A percentile compares a stretch with the other conserved stretches of the same genome.
Evolutionary conservation across 1,140 invertebrate genomes (phyloP).

Genomic region (Copidosoma floridanum): DNA sequence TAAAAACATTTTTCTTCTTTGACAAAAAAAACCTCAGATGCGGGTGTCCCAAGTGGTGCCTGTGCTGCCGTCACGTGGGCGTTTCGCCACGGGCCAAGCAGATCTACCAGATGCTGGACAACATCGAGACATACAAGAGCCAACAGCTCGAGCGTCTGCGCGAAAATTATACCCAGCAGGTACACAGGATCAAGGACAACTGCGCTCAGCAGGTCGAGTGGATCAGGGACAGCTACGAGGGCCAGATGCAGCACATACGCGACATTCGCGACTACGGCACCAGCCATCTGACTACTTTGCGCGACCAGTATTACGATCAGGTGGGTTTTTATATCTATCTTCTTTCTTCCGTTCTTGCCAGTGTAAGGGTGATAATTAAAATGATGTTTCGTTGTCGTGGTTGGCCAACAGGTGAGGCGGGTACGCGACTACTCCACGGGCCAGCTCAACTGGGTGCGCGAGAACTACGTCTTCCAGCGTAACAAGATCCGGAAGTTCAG

Average conservation of each 20-base stretch:
- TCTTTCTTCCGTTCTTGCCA: too few species aligned
- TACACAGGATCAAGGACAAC: conserved; percentile 87
- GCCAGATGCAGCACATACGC: conserved; percentile 80
- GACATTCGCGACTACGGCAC: conserved; percentile 90
- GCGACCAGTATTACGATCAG: conserved; percentile 91
- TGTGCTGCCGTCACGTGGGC: conserved; percentile 66
- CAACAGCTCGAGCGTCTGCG: conserved; percentile 82
- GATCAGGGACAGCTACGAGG: conserved; percentile 87
- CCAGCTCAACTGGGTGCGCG: conserved; percentile 88
- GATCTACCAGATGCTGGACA: conserved; percentile 83
- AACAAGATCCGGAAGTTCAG: conserved; percentile 93
- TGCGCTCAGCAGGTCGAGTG: conserved; percentile 90
- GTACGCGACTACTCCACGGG: conserved; percentile 86
- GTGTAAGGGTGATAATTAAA: too few species aligned
- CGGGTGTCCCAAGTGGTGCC: conserved; percentile 62
- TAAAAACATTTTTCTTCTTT: too few species aligned
- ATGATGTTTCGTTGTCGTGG: too few species aligned
- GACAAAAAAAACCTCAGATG: conserved; percentile 57
- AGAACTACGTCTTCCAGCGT: conserved; percentile 93
- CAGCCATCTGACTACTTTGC: conserved; percentile 77
- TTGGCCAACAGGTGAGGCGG: conserved; percentile 72
- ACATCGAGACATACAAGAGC: conserved; percentile 86
- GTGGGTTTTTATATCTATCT: conserved; percentile 52
- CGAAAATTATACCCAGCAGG: conserved; percentile 90
- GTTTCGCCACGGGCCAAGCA: conserved; percentile 75